Base-by-base conservation (phyloP, 2,797 vertebrate species). In the Chrysocyon brachyurus region DNA sequence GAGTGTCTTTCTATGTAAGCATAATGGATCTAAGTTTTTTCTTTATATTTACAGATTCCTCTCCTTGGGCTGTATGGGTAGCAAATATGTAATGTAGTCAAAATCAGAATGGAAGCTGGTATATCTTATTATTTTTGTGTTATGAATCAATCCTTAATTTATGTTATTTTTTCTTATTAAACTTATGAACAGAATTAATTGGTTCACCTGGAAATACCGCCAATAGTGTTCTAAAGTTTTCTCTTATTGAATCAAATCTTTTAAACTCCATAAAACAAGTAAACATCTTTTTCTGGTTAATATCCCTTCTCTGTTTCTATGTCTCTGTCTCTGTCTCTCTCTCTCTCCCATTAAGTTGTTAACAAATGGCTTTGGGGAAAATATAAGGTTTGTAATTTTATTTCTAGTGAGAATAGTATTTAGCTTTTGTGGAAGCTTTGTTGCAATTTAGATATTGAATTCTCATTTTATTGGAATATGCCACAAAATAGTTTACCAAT, bases 321-420 rank as follows among this genome's bases (percentile, higher is more conserved):
- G 46, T 31, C 12, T 56, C 12, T 22, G 15, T n/a, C 4, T 66
- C 12, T 15, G 0, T 40, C 57, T 89, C 12, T 68, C 28, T 70
- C 36, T 21, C 14, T 75, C 12, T 73, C 24, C 22, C 6, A 63
- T 22, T 49, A 36, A 59, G 8, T 36, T 75, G 11, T 59, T 90
- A 70, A 56, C 61, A 88, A 95, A 40, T 92, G 12, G 0, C 10
- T 11, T 31, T 73, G 24, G 31, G 16, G 19, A 93, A 90, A 33
- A 40, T 3, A 21, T 26, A 28, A 87, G n/a, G 0, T 40, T 88
- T 95, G 54, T 40, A 63, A 92, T 77, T 92, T 87, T 6, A 73
- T 83, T 82, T 90, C 46, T 87, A 88, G 6, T 70, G 22, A 96
- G 26, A 93, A 61, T 11, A 31, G 6, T 26, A 79, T 89, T 94